A percentile compares a stretch with the other conserved stretches of the same genome.
Conservation (phyloP, 2,888 invertebrate genomes). For the Erebia ligea region DNA sequence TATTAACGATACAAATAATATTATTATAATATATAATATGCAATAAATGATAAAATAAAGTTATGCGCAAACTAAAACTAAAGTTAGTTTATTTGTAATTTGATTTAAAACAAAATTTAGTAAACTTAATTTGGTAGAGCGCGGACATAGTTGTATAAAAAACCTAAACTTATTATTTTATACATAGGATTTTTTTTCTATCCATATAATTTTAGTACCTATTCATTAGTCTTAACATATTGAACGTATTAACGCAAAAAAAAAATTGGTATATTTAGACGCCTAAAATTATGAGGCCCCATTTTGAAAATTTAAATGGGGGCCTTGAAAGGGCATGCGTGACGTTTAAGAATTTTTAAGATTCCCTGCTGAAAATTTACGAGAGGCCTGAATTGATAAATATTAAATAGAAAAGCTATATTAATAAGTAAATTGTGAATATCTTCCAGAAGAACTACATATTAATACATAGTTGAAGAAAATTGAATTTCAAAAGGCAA, state of each 20-base stretch:
- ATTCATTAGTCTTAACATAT: neutral
- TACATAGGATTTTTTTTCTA: neutral
- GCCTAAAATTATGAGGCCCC: neutral
- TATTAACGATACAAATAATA: slow-evolving; percentile 19
- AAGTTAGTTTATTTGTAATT: slow-evolving; percentile 1
- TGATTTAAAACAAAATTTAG: neutral
- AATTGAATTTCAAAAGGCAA: neutral
- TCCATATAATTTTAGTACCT: neutral
- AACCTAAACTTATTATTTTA: neutral
- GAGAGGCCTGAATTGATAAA: neutral
- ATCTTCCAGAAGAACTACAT: too few species aligned
- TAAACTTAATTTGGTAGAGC: neutral
- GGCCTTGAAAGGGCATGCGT: neutral
- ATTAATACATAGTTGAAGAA: neutral
- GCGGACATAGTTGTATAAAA: neutral
- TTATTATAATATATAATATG: neutral
- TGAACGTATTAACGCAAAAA: too few species aligned
- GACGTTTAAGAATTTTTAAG: neutral
- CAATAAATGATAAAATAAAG: slow-evolving; percentile 1
- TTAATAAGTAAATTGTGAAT: too few species aligned
- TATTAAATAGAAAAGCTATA: neutral
- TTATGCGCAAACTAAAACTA: slow-evolving; percentile 5
- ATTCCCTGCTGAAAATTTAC: neutral
- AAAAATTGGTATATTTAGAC: neutral
- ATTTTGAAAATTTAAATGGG: neutral